phyloP scores from a whole-genome alignment of 2,797 vertebrate genomes.

The Sebastes variabilis region DNA sequence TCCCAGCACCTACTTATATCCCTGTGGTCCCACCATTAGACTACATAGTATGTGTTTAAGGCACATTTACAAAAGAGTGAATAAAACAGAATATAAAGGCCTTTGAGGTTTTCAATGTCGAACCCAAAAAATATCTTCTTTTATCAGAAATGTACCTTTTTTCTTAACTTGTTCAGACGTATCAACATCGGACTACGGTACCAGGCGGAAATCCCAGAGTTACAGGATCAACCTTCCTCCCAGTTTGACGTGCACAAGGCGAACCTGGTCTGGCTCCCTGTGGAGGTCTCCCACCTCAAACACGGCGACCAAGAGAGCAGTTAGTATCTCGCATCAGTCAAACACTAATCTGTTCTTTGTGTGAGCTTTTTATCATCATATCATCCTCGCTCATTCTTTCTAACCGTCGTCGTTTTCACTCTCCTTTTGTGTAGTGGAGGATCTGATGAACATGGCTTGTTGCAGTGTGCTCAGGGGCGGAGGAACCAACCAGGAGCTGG shows the following conservation, averaged over 20 bases:
- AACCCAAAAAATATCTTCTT: too few relatives aligned
- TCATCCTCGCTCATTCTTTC: background rate
- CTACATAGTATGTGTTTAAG: too few relatives aligned
- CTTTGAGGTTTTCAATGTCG: too few relatives aligned
- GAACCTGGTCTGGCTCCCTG: constrained; percentile 89
- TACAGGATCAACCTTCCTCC: constrained; percentile 80
- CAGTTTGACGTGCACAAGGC: constrained; percentile 87
- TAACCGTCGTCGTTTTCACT: background rate
- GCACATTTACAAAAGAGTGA: too few relatives aligned
- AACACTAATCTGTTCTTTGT: background rate
- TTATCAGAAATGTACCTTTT: background rate
- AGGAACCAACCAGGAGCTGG: constrained; percentile 98
- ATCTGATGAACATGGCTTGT: constrained; percentile 92
- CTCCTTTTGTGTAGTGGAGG: constrained; percentile 80
- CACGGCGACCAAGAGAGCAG: constrained; percentile 46
- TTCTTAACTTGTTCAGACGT: constrained; percentile 72
- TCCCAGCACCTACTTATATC: too few relatives aligned
- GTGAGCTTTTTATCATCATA: background rate
- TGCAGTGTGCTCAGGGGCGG: constrained; percentile 93
- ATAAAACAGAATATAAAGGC: too few relatives aligned
- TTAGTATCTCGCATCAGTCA: constrained; percentile 34
- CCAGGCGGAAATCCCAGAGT: constrained; percentile 87
- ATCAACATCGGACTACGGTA: constrained; percentile 91
- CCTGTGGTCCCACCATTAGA: too few relatives aligned
- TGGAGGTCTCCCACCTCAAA: constrained; percentile 47